phyloP scores from a whole-genome alignment of 2,797 vertebrate species.

The Trachurus trachurus region DNA sequence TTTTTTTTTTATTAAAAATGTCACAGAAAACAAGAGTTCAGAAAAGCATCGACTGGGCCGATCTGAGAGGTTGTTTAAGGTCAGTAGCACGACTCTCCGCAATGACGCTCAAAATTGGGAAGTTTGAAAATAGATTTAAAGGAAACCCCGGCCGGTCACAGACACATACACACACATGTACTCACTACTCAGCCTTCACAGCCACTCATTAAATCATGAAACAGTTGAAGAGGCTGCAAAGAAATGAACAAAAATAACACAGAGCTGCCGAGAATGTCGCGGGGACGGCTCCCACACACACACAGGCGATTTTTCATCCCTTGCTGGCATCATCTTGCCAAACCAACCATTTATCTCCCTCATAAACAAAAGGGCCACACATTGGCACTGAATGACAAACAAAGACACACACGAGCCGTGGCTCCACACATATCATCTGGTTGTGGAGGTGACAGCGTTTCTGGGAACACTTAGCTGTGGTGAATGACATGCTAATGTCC shows the following conservation, averaged over 20 bases:
- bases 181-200: background rate
- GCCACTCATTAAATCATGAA: conserved; percentile 32
- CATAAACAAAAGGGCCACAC: conserved; percentile 69
- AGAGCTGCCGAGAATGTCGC: conserved; percentile 31
- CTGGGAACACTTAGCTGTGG: conserved; percentile 41
- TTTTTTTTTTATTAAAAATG: background rate
- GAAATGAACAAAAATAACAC: conserved; percentile 56
- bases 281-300: conserved; percentile 57
- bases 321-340: conserved; percentile 47
- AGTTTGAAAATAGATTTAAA: conserved; percentile 52
- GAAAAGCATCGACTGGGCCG: background rate
- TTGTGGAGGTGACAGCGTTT: conserved; percentile 53
- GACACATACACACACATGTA: background rate
- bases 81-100: conserved; percentile 8
- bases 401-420: conserved; percentile 37
- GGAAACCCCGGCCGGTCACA: conserved; percentile 47
- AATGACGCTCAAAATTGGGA: conserved; percentile 9
- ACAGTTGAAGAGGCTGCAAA: conserved; percentile 20
- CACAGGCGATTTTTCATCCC: conserved; percentile 44
- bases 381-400: conserved; percentile 52
- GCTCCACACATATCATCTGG: conserved; percentile 32
- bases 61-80: conserved; percentile 34
- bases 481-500: conserved; percentile 40
- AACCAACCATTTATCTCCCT: conserved; percentile 59
- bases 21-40: too few relatives aligned